Conservation (phyloP, 2,113 vertebrate species). For the Stercorarius parasiticus region DNA sequence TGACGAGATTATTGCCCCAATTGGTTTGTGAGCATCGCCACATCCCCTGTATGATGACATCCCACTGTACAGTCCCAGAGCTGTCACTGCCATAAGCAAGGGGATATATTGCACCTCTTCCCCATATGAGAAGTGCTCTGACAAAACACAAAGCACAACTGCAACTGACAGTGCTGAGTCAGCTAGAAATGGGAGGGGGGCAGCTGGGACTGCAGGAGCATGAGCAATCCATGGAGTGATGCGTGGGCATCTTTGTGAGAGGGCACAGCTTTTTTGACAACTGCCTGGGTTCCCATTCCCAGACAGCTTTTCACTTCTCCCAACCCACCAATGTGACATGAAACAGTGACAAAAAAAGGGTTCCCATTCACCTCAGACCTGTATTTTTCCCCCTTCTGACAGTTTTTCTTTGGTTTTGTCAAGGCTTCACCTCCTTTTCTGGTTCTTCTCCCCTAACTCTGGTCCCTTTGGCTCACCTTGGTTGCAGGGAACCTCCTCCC, state of each 20-base stretch:
- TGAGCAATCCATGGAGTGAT: rapidly evolving
- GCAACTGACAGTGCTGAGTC: not conserved
- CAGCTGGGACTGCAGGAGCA: not conserved
- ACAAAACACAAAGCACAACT: not conserved
- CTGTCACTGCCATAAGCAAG: not conserved
- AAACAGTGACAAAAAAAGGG: not conserved
- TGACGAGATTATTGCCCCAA: rapidly evolving
- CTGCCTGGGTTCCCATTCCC: not conserved
- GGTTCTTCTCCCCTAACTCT: not conserved
- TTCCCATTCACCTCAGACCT: not conserved
- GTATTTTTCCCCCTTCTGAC: not conserved
- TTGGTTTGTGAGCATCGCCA: not conserved
- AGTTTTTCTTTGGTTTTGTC: not conserved
- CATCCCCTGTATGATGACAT: rapidly evolving
- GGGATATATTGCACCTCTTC: not conserved
- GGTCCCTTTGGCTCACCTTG: not conserved
- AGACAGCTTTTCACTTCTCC: not conserved
- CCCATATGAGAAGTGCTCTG: not conserved
- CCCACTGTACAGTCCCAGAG: not conserved
- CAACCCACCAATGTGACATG: not conserved
- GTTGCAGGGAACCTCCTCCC: not conserved
- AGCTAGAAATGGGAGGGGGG: not conserved
- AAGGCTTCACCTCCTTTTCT: not conserved
- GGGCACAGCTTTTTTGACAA: not conserved
- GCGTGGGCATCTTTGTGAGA: not conserved